Evolutionary conservation across 2,113 vertebrate species (phyloP), one percentile per base, ranked within the genome.

Genomic region (Seriola dumerili): DNA sequence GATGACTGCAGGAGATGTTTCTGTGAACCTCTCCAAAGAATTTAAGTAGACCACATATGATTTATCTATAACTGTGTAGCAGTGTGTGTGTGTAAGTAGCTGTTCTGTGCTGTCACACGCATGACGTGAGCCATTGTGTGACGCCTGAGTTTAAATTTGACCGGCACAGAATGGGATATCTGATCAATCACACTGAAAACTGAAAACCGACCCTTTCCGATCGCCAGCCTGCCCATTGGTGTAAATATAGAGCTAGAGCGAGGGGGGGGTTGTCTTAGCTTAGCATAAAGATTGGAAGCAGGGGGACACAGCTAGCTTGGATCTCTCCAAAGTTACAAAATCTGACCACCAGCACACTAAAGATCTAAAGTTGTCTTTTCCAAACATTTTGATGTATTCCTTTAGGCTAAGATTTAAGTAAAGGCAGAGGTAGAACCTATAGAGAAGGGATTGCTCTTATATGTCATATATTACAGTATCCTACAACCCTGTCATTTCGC

Each of bases 381-480:
- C 29, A 29, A 29, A 29, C 29, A 54, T 46, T n/a, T 42, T 34
- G 14, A 19, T 54, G 44, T 63, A 10, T 13, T 72, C 36, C 64
- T 42, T 46, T 25, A 72, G 48, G 40, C 23, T 0, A n/a, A 66
- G 23, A 25, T 58, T 38, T 71, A 40, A 8, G 8, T 10, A 59
- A 62, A 9, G 64, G 19, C 13, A 13, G 44, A 62, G 1, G 38
- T 16, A 25, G 21, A 29, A 42, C 29, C 25, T 65, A 9, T 25
- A 19, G 36, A 54, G 23, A 50, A 77, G 36, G 52, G 54, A 73
- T 75, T n/a, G 50, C 21, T 61, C 14, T 36, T 52, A 8, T 50
- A 13, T 21, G n/a, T 54, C 19, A 34, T 8, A 29, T 29, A 42
- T 25, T n/a, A 36, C 5, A 21, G 36, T n/a, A 59, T 57, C 71